Evolutionary conservation across 92 coral and sea anemone genomes (phyloP), one percentile per base, ranked within the genome.

Genomic region (Palythoa grandis): DNA sequence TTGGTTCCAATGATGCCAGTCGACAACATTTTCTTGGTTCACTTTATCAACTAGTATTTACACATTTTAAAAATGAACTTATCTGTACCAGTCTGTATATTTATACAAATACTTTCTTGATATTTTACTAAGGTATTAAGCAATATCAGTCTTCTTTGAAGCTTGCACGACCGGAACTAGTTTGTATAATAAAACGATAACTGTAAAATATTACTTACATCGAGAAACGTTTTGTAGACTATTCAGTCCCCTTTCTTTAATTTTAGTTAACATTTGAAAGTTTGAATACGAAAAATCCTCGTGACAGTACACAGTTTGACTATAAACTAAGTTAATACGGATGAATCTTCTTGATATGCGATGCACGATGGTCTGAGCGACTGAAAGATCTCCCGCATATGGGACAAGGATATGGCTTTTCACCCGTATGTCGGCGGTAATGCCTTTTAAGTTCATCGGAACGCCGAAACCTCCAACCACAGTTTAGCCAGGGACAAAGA

Each of bases 351-450:
- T 91, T 82, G 7, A 94, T 94, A 78, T 94, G 97, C 15, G 97
- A 92, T 3, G 97, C 91, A 67, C 97, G 92, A 70, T 94, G 97
- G 74, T 94, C 97, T 22, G 97, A 94, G 38, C 97, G 92, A 80
- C 97, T 94, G 82, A 94, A 94, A 8, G 97, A 91, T 70, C 97
- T 92, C 9, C 97, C 97, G 84, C 97, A 94, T n/a, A 92, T 66
- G n/a, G 97, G 97, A 86, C 97, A 94, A 4, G 92, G 92, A 63
- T 94, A 94, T 0, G 97, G 97, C 67, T 92, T 94, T 56, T 94
- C 97, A n/a, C 97, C 97, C 11, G 97, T 94, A 57, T 94, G 97
- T 77, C 97, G 76, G 37, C 97, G 95, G 75, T 92, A 94, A 76
- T 94, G 97, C 70, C 97, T 88, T 72, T 94, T 94, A 63, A 94